Base-by-base conservation (phyloP, 2,113 vertebrate genomes). In the Leucoraja erinaceus region DNA sequence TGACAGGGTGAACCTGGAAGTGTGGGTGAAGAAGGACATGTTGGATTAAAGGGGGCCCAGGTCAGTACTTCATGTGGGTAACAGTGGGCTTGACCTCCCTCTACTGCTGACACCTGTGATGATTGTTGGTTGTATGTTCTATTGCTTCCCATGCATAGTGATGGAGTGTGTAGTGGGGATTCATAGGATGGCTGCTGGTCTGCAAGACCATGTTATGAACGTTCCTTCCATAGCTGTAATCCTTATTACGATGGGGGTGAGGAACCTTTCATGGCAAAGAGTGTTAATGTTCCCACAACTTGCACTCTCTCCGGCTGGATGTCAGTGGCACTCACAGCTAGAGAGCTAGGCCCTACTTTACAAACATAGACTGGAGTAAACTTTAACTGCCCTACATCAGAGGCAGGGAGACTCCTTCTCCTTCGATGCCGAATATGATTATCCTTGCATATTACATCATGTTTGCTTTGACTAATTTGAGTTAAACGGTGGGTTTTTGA, bases 31-130 rank as follows among this genome's bases (percentile, higher is more conserved):
- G 96, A 97, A 92, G 97, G 97, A 0, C 95, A 93, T 75, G 77
- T 47, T 0, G 98, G 98, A 38, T 93, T 6, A 72, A 98, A 98
- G 94, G 98, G 98, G 59, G 95, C 97, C 90, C 97, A 96, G 97
- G 98, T 98, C 3, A 11, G 96, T 95, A n/a, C 77, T 0, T 0
- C 3, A 12, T 31, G 38, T 72, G 90, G 18, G 28, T 47, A 70
- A 54, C 47, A 47, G 11, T 91, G 22, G 9, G 20, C 7, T 4
- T 91, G 33, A 91, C 25, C 70, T 90, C n/a, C 4, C 66, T 91
- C 9, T 16, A 22, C 72, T 18, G 16, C n/a, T 90, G 31, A 90
- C 63, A 66, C 20, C 61, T 86, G 11, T 63, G 59, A 4, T 16
- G 28, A 59, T 86, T 75, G 25, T 75, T 63, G 28, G 14, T 63